phyloP scores from a whole-genome alignment of 2,797 vertebrate species.

The Zenarchopterus dispar region DNA sequence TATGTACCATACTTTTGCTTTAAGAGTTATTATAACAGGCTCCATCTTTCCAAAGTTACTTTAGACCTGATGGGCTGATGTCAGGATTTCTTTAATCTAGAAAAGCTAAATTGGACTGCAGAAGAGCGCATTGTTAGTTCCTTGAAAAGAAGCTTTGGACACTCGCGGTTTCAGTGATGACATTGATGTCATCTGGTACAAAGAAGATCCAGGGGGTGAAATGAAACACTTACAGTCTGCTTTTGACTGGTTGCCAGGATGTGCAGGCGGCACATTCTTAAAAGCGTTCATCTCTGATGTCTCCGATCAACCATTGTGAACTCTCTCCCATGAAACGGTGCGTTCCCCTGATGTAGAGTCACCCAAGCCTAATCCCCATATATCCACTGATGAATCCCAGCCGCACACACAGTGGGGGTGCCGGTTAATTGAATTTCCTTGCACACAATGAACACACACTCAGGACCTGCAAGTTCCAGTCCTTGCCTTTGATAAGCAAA shows the following conservation, averaged over 20 bases:
- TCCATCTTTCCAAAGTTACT: constrained; percentile 19
- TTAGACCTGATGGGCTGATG: constrained; percentile 15
- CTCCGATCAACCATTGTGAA: constrained; percentile 71
- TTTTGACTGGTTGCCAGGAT: constrained; percentile 60
- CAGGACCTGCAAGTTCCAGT: constrained; percentile 81
- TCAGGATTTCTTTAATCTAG: constrained; percentile 34
- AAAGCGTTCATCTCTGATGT: constrained; percentile 71
- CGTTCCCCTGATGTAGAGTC: constrained; percentile 69
- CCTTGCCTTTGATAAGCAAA: constrained; percentile 90
- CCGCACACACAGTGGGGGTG: constrained; percentile 65
- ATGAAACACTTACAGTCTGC: constrained; percentile 64
- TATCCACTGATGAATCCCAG: constrained; percentile 77
- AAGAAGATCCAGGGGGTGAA: constrained; percentile 62
- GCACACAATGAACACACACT: constrained; percentile 87
- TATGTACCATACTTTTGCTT: constrained; percentile 4
- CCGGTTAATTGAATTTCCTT: constrained; percentile 90
- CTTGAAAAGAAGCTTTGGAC: constrained; percentile 54
- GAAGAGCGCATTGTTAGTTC: constrained; percentile 45
- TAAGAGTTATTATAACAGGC: constrained; percentile 10
- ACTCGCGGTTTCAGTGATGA: constrained; percentile 42
- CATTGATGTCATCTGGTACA: constrained; percentile 64
- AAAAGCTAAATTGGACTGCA: constrained; percentile 44
- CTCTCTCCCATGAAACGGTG: constrained; percentile 65
- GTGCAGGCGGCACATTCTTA: constrained; percentile 56
- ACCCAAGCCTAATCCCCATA: constrained; percentile 77